These are phyloP conservation scores for Romanogobio albipinnatus DNA, from an alignment of 2,113 vertebrate species.

Conservation along the genomic window DNA sequence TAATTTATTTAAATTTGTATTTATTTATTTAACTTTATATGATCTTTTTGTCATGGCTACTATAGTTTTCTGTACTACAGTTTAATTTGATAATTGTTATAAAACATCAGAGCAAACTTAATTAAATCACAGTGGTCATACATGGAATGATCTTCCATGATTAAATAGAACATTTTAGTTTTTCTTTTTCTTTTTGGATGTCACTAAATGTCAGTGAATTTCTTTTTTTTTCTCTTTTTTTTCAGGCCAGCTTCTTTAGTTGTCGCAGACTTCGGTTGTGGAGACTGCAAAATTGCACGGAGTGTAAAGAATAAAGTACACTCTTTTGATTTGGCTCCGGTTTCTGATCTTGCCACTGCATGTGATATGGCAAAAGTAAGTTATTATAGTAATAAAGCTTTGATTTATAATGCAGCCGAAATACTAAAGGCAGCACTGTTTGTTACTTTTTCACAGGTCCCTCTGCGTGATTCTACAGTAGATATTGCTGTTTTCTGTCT, in stretches of 20 bases:
- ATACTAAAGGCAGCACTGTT: background rate
- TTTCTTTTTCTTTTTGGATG: background rate
- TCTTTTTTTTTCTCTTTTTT: background rate
- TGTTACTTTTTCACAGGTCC: slow-evolving; percentile 78
- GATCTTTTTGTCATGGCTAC: background rate
- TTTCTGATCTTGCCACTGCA: slow-evolving; percentile 83
- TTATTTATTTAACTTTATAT: background rate
- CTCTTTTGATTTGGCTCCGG: slow-evolving; percentile 87
- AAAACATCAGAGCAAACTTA: background rate
- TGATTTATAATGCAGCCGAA: background rate
- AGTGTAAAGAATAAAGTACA: slow-evolving; percentile 88
- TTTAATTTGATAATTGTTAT: background rate
- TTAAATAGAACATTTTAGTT: background rate
- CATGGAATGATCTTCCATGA: background rate
- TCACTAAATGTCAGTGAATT: background rate
- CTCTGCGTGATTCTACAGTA: slow-evolving; percentile 78
- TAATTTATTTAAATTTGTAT: no score
- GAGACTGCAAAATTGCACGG: slow-evolving; percentile 87
- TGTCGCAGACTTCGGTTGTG: slow-evolving; percentile 94
- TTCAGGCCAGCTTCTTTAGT: slow-evolving; percentile 83
- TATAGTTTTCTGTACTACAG: background rate
- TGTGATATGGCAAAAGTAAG: slow-evolving; percentile 93
- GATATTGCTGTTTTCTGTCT: slow-evolving; percentile 93
- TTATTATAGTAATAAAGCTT: background rate
- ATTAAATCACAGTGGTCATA: background rate